These are phyloP conservation scores for Azorinus chamasolen DNA, from an alignment of 2,888 invertebrate genomes.

Conservation along the genomic window DNA sequence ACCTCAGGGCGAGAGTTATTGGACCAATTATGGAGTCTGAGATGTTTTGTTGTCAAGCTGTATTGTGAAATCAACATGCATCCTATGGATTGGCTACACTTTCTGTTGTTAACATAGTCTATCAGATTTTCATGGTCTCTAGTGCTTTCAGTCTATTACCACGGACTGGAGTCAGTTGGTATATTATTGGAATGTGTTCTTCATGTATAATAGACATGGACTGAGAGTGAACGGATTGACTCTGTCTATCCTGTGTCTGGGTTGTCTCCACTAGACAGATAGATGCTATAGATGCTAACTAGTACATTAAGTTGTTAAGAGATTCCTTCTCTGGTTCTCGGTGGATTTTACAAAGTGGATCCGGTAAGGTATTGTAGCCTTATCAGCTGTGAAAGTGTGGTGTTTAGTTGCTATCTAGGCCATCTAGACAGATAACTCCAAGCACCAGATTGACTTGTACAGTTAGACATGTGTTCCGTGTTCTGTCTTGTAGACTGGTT, in stretches of 20 bases:
- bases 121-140: constrained; percentile 6
- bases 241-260: too few relatives aligned
- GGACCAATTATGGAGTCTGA: constrained; percentile 69
- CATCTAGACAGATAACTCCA: not conserved
- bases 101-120: not conserved
- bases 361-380: constrained; percentile 8
- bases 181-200: too few relatives aligned
- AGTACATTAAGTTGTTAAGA: too few relatives aligned
- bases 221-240: not conserved
- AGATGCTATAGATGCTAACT: too few relatives aligned
- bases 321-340: too few relatives aligned
- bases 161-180: too few relatives aligned
- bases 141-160: not conserved
- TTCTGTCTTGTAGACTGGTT: too few relatives aligned
- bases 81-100: not conserved
- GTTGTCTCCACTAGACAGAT: too few relatives aligned
- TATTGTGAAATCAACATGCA: constrained; percentile 48
- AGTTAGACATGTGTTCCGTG: too few relatives aligned
- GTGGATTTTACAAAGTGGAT: too few relatives aligned
- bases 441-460: too few relatives aligned
- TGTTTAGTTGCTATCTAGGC: constrained; percentile 14
- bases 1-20: constrained; percentile 50
- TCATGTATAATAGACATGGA: not conserved
- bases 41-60: constrained; percentile 54
- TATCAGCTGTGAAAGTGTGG: constrained; percentile 25